Evolutionary conservation across 2,113 vertebrate genomes (phyloP).

Genomic region (Vulpes ferrilata): DNA sequence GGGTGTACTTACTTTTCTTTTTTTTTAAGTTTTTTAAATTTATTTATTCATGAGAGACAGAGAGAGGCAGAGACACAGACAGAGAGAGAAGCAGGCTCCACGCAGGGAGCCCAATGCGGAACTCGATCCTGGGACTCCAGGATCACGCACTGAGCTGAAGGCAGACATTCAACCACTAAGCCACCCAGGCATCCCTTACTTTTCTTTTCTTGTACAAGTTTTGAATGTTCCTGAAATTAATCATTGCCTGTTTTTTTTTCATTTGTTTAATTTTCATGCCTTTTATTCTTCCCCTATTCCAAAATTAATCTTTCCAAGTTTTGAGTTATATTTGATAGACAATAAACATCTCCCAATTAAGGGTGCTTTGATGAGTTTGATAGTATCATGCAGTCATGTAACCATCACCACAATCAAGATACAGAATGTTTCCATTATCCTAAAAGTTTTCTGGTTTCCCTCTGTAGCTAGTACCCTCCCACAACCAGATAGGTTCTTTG

Average conservation of each 20-base stretch:
- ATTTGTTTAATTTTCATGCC: not conserved
- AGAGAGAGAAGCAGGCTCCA: too few relatives aligned
- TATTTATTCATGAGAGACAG: too few relatives aligned
- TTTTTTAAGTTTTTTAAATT: too few relatives aligned
- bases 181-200: too few relatives aligned
- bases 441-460: not conserved
- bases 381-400: not conserved
- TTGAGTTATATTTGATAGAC: not conserved
- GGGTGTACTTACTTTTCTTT: not conserved
- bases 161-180: too few relatives aligned
- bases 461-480: not conserved
- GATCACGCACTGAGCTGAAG: too few relatives aligned
- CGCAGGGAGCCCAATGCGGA: accelerated
- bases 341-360: not conserved
- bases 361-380: not conserved
- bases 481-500: not conserved
- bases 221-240: not conserved
- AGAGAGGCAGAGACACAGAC: too few relatives aligned
- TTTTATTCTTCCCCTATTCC: not conserved
- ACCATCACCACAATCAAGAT: not conserved
- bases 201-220: not conserved
- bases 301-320: not conserved
- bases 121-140: too few relatives aligned
- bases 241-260: not conserved
- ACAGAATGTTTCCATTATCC: not conserved